These are phyloP conservation scores for Tyrannus savana DNA, from an alignment of 2,113 vertebrate genomes.

Conservation along the genomic window DNA sequence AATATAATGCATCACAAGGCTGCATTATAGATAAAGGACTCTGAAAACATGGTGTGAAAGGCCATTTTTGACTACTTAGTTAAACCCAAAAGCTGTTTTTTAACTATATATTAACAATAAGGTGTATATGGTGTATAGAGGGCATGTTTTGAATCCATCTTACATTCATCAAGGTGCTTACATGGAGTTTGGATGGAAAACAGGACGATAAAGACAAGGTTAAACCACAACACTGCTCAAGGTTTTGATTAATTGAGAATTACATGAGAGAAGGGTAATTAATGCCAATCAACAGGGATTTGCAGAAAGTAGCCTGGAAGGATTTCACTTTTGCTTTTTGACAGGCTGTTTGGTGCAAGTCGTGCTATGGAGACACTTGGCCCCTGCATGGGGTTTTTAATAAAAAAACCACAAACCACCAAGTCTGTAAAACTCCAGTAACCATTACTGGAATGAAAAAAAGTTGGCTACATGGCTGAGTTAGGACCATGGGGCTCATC, in stretches of 20 bases:
- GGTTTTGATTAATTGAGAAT: constrained; percentile 22
- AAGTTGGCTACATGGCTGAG: rapidly evolving
- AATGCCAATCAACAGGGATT: background rate
- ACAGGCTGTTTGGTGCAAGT: background rate
- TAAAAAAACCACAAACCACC: background rate
- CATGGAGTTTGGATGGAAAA: background rate
- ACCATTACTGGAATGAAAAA: background rate
- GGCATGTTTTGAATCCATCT: background rate
- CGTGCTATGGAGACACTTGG: rapidly evolving
- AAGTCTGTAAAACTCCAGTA: background rate
- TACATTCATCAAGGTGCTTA: background rate
- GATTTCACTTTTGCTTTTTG: background rate
- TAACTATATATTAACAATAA: background rate
- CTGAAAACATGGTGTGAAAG: background rate
- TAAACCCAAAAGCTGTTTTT: background rate
- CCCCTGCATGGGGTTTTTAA: background rate
- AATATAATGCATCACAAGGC: background rate
- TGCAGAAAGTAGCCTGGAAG: background rate
- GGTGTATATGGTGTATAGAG: background rate
- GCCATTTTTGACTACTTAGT: background rate
- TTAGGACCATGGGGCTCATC: background rate
- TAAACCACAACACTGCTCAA: background rate
- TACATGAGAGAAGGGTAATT: background rate
- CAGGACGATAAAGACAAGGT: rapidly evolving
- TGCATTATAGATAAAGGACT: background rate